Base-by-base conservation (phyloP, 2,888 invertebrate genomes). In the Lissonota sp. region DNA sequence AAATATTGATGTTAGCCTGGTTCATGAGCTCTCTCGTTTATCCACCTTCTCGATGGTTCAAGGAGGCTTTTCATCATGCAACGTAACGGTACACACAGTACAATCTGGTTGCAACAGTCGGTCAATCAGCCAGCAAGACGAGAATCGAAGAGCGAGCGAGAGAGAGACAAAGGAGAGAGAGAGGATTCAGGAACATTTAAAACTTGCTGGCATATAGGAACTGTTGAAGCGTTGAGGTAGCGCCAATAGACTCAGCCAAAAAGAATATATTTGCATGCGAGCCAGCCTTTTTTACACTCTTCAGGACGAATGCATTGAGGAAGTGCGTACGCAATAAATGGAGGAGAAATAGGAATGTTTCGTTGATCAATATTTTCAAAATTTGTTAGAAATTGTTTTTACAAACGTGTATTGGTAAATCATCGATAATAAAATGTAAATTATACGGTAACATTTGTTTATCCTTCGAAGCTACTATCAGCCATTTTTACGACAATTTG, bases 201-300 rank as follows among this genome's bases (percentile, higher is more conserved):
- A 26, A 26, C 26, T 26, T 26, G 44, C 64, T n/a, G 62, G 71
- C 73, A 75, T 42, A 67, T 37, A 79, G 71, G 74, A 82, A 79
- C 75, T 70, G 70, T 63, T 72, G 37, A 67, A 66, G 8, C 62
- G 82, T 83, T 83, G 81, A 81, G 79, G 72, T 77, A 72, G 72
- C 81, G 81, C 81, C 83, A 83, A 78, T 79, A 60, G 67, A 74
- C 55, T 16, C 58, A 74, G 81, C 78, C 81, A 81, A 78, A 71
- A 71, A 16, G 57, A 40, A 75, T 44, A 40, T 37, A 78, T 78
- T 67, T 72, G 72, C 80, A 79, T 75, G 55, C 64, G 44, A 76
- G 44, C 69, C 63, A 66, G 60, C 67, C 58, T 57, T 12, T 39
- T 26, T n/a, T n/a, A 1, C 26, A 26, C 26, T 26, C 26, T 26